Evolutionary conservation across 2,888 invertebrate genomes (phyloP), one percentile per base, ranked within the genome.

Genomic region (Operophtera brumata): DNA sequence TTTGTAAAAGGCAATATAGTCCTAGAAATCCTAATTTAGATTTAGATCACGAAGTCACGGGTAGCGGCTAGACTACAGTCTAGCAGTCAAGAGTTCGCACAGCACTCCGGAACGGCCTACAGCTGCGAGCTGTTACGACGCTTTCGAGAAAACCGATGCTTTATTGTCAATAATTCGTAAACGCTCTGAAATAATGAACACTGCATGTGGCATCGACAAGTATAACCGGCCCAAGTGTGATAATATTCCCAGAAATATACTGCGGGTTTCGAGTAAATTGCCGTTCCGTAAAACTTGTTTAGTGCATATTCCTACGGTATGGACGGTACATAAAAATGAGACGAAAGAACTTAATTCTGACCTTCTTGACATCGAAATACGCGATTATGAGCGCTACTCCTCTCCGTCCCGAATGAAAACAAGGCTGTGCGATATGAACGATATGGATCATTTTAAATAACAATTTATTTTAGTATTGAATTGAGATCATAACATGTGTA

Each of bases 101-200:
- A 60, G 54, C 64, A 70, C 71, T 70, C 69, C 58, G 54, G 69
- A 73, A 79, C 75, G 77, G 71, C 71, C 73, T 77, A 77, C 82
- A 84, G 82, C 79, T 82, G 83, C 66, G 71, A 67, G 65, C 63
- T 66, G 66, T 76, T 74, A 82, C 69, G 72, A 73, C 60, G 71
- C 64, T 81, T 83, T 83, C 82, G 73, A 80, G 84, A 80, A 83
- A 81, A 73, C 74, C 75, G 72, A 76, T 79, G 77, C 71, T 84
- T 84, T 82, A 82, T 82, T 73, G 80, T 73, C 77, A 80, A 72
- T 79, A 83, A 84, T 82, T 80, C 75, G 78, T 75, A 71, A 82
- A 77, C 74, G 73, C 69, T 69, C 71, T 71, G 67, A 74, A 79
- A 77, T 82, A 77, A 80, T 75, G 71, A 70, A 68, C 72, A 69